These are phyloP conservation scores for Lycocerus yunnanus DNA, from an alignment of 2,888 invertebrate species.

Conservation along the genomic window DNA sequence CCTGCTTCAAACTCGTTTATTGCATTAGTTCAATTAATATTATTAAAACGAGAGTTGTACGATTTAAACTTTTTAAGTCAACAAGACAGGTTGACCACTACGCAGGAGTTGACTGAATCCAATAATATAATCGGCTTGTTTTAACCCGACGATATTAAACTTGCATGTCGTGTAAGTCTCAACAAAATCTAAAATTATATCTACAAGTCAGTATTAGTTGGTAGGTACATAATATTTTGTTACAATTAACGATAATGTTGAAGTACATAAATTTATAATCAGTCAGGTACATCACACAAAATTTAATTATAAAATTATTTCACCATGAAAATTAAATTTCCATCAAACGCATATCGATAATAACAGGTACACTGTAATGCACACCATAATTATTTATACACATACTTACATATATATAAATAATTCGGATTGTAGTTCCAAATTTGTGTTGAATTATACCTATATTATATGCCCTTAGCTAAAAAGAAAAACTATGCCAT, in stretches of 20 bases:
- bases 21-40: conserved; percentile 18
- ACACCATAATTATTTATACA: too few species aligned
- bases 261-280: not conserved
- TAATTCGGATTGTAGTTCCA: too few species aligned
- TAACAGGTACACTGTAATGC: not conserved
- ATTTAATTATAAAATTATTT: not conserved
- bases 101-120: not conserved
- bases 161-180: too few species aligned
- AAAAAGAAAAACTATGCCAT: too few species aligned
- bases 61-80: conserved; percentile 1
- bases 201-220: not conserved
- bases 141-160: too few species aligned
- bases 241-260: not conserved
- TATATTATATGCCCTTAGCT: too few species aligned
- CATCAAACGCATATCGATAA: not conserved
- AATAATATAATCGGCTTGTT: not conserved
- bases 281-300: not conserved
- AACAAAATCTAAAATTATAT: not conserved
- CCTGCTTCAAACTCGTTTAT: conserved; percentile 22
- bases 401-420: too few species aligned
- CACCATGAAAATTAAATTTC: not conserved
- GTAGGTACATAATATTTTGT: not conserved
- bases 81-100: conserved; percentile 4
- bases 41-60: conserved; percentile 2
- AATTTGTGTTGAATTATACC: too few species aligned